Evolutionary conservation across 2,797 vertebrate species (phyloP), one percentile per base, ranked within the genome.

Genomic region (Distichodus sexfasciatus): DNA sequence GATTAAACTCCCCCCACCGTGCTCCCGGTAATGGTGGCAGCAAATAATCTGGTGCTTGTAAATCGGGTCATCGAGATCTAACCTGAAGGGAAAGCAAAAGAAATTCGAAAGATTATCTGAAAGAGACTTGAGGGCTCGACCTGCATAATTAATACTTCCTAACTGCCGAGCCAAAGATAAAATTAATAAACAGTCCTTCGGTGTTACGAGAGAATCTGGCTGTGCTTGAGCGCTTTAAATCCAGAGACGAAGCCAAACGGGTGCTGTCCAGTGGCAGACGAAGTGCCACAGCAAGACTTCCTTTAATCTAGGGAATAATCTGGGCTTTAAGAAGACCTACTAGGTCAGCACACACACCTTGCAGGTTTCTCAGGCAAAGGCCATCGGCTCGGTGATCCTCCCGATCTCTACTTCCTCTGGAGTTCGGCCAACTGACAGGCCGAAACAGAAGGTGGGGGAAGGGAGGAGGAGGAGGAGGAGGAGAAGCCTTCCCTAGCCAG

Each of bases 261-360:
- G 26, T 4, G 29, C 55, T 29, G 35, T 46, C 35, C 19, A 26
- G 10, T 50, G 44, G 12, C 6, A 51, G 51, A 24, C 23, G 10
- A 59, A 54, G 8, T n/a, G 40, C 24, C 24, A 51, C 57, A 46
- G 31, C 12, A 48, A 57, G n/a, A 26, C 24, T 50, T 24, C 31
- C 17, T 48, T 72, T 72, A 57, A 67, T 73, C 44, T 60, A 21
- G 43, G 11, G 28, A 47, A 48, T 54, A 60, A 59, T 64, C 35
- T 43, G 31, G 31, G 12, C 15, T 63, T 58, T 65, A 69, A 29
- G 33, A 55, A 53, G 38, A 35, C 51, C 44, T n/a, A 33, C 6
- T 15, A 54, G 41, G 67, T 71, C 53, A 74, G 44, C 7, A 10
- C 12, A 10, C 12, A 38, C 63, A 63, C 4, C 19, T 64, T 1